Evolutionary conservation across 1,140 invertebrate genomes (phyloP).

Genomic region (Pomacea maculata): DNA sequence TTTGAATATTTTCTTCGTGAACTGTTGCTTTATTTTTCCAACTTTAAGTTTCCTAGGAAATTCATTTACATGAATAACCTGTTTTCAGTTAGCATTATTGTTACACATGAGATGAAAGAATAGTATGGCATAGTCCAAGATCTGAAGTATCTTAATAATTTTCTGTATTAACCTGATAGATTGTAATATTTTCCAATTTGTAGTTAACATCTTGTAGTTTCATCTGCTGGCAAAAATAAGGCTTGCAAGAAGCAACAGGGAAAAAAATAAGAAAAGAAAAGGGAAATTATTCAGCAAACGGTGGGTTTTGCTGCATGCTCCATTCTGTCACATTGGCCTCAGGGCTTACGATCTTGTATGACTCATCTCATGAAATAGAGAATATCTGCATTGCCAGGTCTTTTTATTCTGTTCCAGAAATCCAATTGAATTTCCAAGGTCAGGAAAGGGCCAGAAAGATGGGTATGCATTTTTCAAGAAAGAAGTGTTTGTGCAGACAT

Average conservation of each 20-base stretch:
- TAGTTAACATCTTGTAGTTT: not conserved
- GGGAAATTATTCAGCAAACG: not conserved
- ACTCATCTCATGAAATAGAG: not conserved
- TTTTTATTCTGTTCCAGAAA: not conserved
- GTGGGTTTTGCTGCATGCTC: not conserved
- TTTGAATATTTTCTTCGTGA: too few relatives aligned
- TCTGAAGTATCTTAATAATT: not conserved
- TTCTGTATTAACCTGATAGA: not conserved
- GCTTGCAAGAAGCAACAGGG: not conserved
- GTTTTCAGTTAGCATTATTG: not conserved
- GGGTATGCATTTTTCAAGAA: too few relatives aligned
- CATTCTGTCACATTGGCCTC: not conserved
- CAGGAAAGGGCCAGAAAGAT: too few relatives aligned
- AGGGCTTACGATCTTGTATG: not conserved
- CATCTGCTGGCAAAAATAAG: not conserved
- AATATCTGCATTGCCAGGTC: not conserved
- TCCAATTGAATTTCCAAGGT: too few relatives aligned
- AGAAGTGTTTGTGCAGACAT: too few relatives aligned
- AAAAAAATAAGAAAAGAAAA: not conserved
- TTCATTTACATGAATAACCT: too few relatives aligned
- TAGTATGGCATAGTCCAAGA: not conserved
- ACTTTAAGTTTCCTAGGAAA: too few relatives aligned
- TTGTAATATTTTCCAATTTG: not conserved
- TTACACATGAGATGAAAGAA: not conserved
- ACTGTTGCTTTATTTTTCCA: too few relatives aligned